phyloP scores from a whole-genome alignment of 2,888 invertebrate genomes.

The Altica lythri region DNA sequence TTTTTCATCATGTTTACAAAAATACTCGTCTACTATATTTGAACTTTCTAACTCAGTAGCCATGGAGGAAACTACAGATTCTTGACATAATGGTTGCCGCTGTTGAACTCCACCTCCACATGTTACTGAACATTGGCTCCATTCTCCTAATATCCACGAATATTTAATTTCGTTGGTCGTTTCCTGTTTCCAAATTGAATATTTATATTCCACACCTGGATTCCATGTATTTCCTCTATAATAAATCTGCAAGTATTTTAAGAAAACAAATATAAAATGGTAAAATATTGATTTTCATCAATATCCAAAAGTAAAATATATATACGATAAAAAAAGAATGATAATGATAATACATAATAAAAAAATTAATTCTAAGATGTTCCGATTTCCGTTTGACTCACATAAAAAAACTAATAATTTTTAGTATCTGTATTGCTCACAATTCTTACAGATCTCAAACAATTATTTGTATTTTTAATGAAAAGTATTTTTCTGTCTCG shows the following conservation, averaged over 20 bases:
- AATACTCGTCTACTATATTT: slow-evolving; percentile 52
- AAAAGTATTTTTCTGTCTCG: too few relatives aligned
- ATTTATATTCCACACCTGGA: slow-evolving; percentile 83
- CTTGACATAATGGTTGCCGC: slow-evolving; percentile 60
- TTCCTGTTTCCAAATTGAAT: slow-evolving; percentile 72
- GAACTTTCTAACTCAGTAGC: slow-evolving; percentile 57
- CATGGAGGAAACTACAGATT: slow-evolving; percentile 53
- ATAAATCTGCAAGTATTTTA: slow-evolving; percentile 63
- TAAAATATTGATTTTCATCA: too few relatives aligned
- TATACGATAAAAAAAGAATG: too few relatives aligned
- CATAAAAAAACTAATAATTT: too few relatives aligned
- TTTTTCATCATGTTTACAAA: slow-evolving; percentile 56
- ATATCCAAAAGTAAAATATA: too few relatives aligned
- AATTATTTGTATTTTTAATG: too few relatives aligned
- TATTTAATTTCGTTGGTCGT: slow-evolving; percentile 64
- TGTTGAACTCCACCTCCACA: slow-evolving; percentile 79
- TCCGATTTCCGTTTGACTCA: too few relatives aligned
- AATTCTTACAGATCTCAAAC: too few relatives aligned
- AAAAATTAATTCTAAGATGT: too few relatives aligned
- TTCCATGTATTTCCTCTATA: slow-evolving; percentile 75
- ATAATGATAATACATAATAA: too few relatives aligned
- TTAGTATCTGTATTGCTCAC: too few relatives aligned
- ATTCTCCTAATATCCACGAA: slow-evolving; percentile 78
- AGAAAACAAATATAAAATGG: too few relatives aligned
- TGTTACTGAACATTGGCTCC: slow-evolving; percentile 77